Conservation (phyloP, 2,888 invertebrate species). For the Drosophila multiciliata region DNA sequence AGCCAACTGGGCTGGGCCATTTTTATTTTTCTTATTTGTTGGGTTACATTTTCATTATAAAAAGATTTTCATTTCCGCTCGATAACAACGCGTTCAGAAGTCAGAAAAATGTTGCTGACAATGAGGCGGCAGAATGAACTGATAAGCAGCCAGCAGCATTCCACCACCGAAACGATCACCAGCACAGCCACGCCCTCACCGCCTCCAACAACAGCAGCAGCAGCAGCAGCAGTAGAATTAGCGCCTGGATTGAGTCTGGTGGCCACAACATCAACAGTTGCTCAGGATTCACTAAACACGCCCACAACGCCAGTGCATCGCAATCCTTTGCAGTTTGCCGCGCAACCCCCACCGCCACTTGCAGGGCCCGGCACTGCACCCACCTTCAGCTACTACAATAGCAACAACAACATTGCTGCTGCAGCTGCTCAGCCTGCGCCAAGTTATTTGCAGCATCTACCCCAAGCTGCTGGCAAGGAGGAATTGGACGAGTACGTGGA, state of each 20-base stretch:
- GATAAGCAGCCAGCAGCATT: conserved; percentile 76
- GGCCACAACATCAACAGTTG: conserved; percentile 22
- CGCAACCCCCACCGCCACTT: conserved; percentile 58
- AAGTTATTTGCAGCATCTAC: conserved; percentile 37
- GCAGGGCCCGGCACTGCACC: conserved; percentile 40
- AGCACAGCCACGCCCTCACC: conserved; percentile 53
- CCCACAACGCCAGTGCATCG: conserved; percentile 80
- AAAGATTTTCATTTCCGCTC: conserved; percentile 32
- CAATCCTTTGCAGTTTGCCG: conserved; percentile 67
- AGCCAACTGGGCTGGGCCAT: conserved; percentile 55
- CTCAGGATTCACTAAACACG: conserved; percentile 78
- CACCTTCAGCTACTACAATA: conserved; percentile 57
- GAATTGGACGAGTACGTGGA: conserved; percentile 91
- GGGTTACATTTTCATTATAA: conserved; percentile 28
- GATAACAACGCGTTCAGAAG: conserved; percentile 42
- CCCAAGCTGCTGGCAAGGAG: conserved; percentile 26
- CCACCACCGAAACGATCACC: conserved; percentile 50
- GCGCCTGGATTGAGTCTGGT: conserved; percentile 32
- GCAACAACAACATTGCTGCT: neutral
- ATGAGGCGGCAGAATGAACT: conserved; percentile 91
- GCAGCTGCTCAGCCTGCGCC: conserved; percentile 11
- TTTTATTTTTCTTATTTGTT: conserved; percentile 60
- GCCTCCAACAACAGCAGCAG: conserved; percentile 34
- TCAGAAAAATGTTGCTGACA: conserved; percentile 87
- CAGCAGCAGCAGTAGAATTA: conserved; percentile 21